Conservation (phyloP, 2,888 invertebrate genomes). For the Megalurothrips usitatus region DNA sequence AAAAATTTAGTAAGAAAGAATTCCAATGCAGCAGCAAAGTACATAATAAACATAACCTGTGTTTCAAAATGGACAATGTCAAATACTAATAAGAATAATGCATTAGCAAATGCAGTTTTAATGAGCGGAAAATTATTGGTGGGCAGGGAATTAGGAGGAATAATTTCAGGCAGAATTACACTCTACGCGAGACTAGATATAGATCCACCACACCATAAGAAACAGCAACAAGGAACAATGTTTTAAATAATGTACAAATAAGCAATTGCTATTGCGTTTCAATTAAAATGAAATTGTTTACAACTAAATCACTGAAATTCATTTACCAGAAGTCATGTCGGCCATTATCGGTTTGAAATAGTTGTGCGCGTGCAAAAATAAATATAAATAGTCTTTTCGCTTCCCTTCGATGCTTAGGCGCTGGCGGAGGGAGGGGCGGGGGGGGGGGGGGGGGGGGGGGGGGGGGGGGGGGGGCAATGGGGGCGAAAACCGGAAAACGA, state of each 20-base stretch:
- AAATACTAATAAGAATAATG: neutral
- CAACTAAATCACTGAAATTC: neutral
- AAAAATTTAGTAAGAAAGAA: conserved; percentile 23
- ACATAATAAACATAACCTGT: neutral
- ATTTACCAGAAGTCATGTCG: neutral
- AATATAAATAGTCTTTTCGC: neutral
- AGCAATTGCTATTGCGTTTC: neutral
- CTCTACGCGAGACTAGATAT: neutral
- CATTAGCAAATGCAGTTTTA: neutral
- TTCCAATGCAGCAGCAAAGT: neutral
- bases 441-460: too few relatives aligned
- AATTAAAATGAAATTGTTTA: neutral
- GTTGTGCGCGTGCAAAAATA: neutral
- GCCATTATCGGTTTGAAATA: conserved; percentile 3
- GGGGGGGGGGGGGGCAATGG: too few relatives aligned
- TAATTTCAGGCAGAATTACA: neutral
- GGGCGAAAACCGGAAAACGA: too few relatives aligned
- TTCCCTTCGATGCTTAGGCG: neutral
- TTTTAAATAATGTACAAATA: neutral
- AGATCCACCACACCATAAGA: neutral
- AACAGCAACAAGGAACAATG: neutral
- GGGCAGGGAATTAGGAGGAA: neutral
- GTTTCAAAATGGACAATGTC: neutral
- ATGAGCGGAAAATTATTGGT: neutral
- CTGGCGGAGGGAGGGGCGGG: too few relatives aligned